These are phyloP conservation scores for Pelosia muscerda DNA, from an alignment of 2,888 invertebrate species.

Conservation along the genomic window DNA sequence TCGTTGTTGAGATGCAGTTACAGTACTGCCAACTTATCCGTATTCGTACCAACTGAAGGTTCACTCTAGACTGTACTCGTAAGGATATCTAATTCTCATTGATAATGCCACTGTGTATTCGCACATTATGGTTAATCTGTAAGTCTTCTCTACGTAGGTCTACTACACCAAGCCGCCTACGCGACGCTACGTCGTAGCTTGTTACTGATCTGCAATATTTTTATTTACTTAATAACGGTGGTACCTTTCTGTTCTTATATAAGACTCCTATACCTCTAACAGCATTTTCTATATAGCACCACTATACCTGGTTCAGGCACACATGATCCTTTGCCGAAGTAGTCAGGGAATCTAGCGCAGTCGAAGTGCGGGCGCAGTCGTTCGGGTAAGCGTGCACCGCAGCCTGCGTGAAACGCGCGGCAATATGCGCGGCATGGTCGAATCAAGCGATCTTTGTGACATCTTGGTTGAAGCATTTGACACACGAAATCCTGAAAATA, in stretches of 20 bases:
- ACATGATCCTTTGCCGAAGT: conserved; percentile 91
- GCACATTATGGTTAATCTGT: too few relatives aligned
- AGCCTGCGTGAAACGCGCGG: conserved; percentile 93
- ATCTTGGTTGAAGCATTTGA: conserved; percentile 94
- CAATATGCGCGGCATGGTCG: conserved; percentile 94
- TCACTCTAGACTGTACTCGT: too few relatives aligned
- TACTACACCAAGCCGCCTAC: not conserved
- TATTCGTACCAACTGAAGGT: not conserved
- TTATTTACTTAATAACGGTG: too few relatives aligned
- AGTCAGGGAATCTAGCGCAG: conserved; percentile 93
- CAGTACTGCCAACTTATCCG: not conserved
- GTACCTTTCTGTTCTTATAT: too few relatives aligned
- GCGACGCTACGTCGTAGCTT: not conserved
- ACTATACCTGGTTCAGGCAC: conserved; percentile 91
- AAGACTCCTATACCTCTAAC: too few relatives aligned
- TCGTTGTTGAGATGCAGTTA: not conserved
- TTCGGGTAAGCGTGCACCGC: conserved; percentile 91
- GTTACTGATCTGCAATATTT: not conserved
- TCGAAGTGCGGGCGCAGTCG: conserved; percentile 91
- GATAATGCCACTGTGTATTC: too few relatives aligned
- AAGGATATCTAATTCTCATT: too few relatives aligned
- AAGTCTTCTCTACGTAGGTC: not conserved
- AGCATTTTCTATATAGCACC: too few relatives aligned
- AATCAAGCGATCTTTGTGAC: conserved; percentile 87
- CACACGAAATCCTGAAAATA: conserved; percentile 92